Base-by-base conservation (phyloP, 2,797 vertebrate genomes). In the Monodelphis domestica region DNA sequence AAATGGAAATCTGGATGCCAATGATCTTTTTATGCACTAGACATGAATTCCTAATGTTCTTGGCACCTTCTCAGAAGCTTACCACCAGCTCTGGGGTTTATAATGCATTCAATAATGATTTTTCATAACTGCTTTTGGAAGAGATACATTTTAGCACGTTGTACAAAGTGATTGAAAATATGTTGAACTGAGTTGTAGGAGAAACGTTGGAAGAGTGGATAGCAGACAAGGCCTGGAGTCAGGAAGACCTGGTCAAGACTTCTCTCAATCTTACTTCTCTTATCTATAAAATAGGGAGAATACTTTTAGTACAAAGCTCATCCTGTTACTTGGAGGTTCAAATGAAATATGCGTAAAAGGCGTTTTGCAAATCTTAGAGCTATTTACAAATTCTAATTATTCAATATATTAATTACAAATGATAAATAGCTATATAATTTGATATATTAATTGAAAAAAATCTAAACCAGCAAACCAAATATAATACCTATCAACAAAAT, bases 91-190 rank as follows among this genome's bases (percentile, higher is more conserved):
- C 93, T 84, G n/a, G 53, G 33, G 93, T 93, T 94, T 51, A 93
- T 93, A 95, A 93, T 91, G 0, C 9, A 89, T 38, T 90, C 29
- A 90, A 52, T 91, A 94, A 90, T 92, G 70, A 89, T 93, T 90
- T 95, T 89, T 92, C 93, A 52, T 90, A 90, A 90, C 51, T 94
- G 33, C 6, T 91, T 45, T 59, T 92, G 54, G 11, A 95, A 88
- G 70, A 70, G 91, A 84, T 94, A 51, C 52, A 63, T 91, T 94
- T 93, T 89, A 91, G 84, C 9, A 24, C 70, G 5, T 78, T 96
- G n/a, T 12, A 55, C 3, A 59, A 87, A 26, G 87, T 93, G 91
- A 55, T 78, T 95, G 88, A 95, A 97, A 95, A 92, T 91, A 57
- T 2, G n/a, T 87, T 91, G 52, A 91, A 3, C 9, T 91, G 93